A percentile compares a stretch with the other conserved stretches of the same genome.
These are phyloP conservation scores for Anthonomus grandis DNA, from an alignment of 1,140 invertebrate species.

Conservation along the genomic window DNA sequence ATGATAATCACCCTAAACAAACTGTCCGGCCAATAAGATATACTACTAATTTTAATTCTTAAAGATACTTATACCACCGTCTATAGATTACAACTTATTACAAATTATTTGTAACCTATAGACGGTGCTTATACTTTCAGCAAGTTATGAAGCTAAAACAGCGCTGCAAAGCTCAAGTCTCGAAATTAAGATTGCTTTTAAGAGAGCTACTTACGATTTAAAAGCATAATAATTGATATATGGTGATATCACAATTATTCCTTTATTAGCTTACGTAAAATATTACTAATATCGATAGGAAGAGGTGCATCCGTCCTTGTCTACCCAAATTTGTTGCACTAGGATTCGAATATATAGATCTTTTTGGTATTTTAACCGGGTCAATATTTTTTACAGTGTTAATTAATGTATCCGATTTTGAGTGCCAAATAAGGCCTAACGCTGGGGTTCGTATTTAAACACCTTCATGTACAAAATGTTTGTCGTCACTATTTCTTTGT, in stretches of 20 bases:
- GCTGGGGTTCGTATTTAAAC: neutral
- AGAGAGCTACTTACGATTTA: constrained; percentile 37
- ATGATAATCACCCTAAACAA: neutral
- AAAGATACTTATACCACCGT: too few relatives aligned
- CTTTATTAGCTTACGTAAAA: too few relatives aligned
- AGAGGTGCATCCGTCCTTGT: constrained; percentile 18
- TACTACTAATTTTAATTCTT: neutral
- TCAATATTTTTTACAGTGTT: neutral
- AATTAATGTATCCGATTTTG: neutral
- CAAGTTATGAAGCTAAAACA: too few relatives aligned
- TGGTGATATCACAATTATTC: neutral
- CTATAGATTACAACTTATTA: too few relatives aligned
- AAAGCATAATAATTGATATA: constrained; percentile 19
- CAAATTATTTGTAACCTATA: too few relatives aligned
- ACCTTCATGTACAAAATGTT: neutral
- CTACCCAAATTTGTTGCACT: too few relatives aligned
- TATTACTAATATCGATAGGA: neutral
- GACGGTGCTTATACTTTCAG: too few relatives aligned
- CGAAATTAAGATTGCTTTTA: constrained; percentile 35
- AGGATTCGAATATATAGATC: constrained; percentile 27
- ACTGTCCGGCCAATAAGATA: neutral
- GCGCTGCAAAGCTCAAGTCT: too few relatives aligned
- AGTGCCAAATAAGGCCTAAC: neutral
- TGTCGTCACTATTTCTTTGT: neutral
- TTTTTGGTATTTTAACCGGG: constrained; percentile 12